A percentile compares a stretch with the other conserved stretches of the same genome.
phyloP scores from a whole-genome alignment of 1,140 invertebrate species.

The Lucilia sericata region DNA sequence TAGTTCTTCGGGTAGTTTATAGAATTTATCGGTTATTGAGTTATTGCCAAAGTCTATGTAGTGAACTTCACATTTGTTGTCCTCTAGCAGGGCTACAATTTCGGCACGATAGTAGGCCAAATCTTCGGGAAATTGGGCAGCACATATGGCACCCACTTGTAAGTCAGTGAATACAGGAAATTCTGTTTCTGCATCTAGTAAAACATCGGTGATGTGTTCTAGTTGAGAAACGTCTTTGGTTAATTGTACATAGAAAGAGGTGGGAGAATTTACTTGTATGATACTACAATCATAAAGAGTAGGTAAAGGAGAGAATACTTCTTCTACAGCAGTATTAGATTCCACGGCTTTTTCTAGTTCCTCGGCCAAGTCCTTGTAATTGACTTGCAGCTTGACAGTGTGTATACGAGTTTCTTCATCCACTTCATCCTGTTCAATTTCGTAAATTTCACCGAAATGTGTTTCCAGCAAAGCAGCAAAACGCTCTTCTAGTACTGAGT shows the following conservation, averaged over 20 bases:
- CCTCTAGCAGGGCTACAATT: conserved; percentile 59
- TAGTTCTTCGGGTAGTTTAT: conserved; percentile 75
- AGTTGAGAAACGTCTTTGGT: conserved; percentile 70
- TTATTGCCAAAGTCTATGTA: conserved; percentile 83
- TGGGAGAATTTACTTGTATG: conserved; percentile 71
- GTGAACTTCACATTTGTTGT: conserved; percentile 71
- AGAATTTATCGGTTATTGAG: conserved; percentile 72
- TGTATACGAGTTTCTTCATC: conserved; percentile 40
- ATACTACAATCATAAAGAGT: conserved; percentile 68
- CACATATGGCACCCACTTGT: conserved; percentile 72
- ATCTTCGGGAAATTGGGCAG: conserved; percentile 76
- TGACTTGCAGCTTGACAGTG: conserved; percentile 53
- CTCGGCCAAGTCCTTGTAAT: conserved; percentile 60
- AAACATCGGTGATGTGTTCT: conserved; percentile 72
- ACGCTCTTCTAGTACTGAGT: conserved; percentile 53
- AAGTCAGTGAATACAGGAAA: conserved; percentile 69
- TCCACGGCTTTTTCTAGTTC: conserved; percentile 57
- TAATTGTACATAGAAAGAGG: conserved; percentile 77
- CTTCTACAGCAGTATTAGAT: conserved; percentile 38
- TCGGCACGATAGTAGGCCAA: conserved; percentile 75
- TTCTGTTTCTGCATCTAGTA: conserved; percentile 70
- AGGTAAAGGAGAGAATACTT: conserved; percentile 56
- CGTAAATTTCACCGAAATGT: conserved; percentile 63
- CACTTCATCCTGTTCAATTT: conserved; percentile 53
- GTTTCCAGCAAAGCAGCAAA: conserved; percentile 57